Conservation (phyloP, 23 tunicate genomes). For the Botrylloides violaceus region DNA sequence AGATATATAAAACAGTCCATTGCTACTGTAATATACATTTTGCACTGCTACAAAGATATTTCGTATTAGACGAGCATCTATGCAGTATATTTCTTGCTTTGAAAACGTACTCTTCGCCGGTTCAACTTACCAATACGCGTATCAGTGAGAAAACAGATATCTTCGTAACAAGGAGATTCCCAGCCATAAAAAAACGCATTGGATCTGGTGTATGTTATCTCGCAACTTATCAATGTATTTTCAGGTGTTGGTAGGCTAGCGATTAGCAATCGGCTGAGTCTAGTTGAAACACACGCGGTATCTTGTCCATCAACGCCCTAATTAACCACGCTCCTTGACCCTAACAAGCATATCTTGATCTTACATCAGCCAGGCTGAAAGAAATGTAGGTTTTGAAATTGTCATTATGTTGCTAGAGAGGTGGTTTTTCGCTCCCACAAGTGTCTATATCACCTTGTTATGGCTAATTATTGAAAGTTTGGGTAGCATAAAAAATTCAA, state of each 20-base stretch:
- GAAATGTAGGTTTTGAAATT: background rate
- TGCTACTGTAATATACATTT: too few relatives aligned
- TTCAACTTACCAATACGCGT: too few relatives aligned
- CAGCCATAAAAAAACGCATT: too few relatives aligned
- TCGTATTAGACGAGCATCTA: too few relatives aligned
- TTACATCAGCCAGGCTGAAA: background rate
- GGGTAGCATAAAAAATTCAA: conserved; percentile 14
- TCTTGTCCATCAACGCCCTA: background rate
- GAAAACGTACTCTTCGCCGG: too few relatives aligned
- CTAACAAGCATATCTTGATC: background rate
- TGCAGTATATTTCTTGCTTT: too few relatives aligned
- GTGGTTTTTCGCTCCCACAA: conserved; percentile 4
- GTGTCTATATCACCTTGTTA: conserved; percentile 20
- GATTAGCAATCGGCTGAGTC: background rate
- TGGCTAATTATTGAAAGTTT: conserved; percentile 22
- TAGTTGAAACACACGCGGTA: background rate
- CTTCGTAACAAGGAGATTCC: too few relatives aligned
- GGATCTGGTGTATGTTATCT: background rate
- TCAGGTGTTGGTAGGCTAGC: background rate
- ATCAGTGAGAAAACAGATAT: too few relatives aligned
- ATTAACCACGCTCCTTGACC: background rate
- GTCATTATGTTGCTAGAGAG: background rate
- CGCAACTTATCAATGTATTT: background rate
- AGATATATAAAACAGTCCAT: too few relatives aligned
- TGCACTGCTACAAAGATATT: too few relatives aligned